These are phyloP conservation scores for Yponomeuta plumbellus DNA, from an alignment of 2,888 invertebrate species.

Conservation along the genomic window DNA sequence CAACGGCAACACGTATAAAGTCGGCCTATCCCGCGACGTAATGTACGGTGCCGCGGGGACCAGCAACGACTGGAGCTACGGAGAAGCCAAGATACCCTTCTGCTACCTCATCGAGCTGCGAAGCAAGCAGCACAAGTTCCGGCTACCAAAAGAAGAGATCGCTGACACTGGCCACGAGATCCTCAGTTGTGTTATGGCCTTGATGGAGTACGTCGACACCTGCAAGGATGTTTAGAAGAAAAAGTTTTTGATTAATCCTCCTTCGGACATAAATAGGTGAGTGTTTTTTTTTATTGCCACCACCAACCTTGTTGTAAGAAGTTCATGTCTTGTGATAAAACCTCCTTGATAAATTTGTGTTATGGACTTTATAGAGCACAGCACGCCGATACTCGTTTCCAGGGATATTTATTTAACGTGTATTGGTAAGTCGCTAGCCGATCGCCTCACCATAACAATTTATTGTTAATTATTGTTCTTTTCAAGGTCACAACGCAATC, in stretches of 20 bases:
- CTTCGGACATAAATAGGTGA: not conserved
- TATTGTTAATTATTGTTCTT: too few species aligned
- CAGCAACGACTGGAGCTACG: slow-evolving; percentile 60
- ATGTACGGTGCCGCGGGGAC: slow-evolving; percentile 64
- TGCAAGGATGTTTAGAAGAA: slow-evolving; percentile 11
- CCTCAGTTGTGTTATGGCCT: slow-evolving; percentile 36
- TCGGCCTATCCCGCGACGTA: slow-evolving; percentile 61
- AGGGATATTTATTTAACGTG: too few species aligned
- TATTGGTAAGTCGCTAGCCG: too few species aligned
- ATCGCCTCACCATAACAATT: too few species aligned
- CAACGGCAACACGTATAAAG: slow-evolving; percentile 59
- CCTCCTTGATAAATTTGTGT: not conserved
- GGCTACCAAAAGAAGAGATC: slow-evolving; percentile 54
- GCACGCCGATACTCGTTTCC: too few species aligned
- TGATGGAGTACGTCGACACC: slow-evolving; percentile 58
- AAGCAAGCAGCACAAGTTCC: slow-evolving; percentile 56
- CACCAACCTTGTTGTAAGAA: too few species aligned
- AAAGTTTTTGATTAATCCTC: not conserved
- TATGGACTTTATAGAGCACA: too few species aligned
- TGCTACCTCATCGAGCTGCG: slow-evolving; percentile 62
- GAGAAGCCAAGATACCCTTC: slow-evolving; percentile 53
- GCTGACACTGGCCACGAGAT: slow-evolving; percentile 42
- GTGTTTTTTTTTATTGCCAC: not conserved
- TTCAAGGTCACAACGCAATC: too few species aligned
- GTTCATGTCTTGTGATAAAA: too few species aligned